Conservation (phyloP, 2,888 invertebrate genomes). For the Achlya flavicornis region DNA sequence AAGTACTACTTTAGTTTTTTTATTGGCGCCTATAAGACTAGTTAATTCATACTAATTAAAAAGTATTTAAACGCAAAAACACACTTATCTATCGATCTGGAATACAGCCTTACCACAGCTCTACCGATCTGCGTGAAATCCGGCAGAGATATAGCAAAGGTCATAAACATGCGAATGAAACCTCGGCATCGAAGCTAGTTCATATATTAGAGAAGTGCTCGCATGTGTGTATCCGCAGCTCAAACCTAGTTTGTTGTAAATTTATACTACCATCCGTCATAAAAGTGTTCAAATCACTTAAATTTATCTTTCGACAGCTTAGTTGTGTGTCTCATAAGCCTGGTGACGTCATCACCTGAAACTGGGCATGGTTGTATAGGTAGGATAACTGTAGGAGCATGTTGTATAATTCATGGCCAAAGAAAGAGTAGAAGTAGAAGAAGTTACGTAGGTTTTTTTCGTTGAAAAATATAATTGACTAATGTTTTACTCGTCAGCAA, state of each 20-base stretch:
- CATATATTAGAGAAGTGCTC: not conserved
- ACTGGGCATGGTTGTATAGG: not conserved
- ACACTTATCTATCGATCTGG: no score
- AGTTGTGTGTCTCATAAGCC: not conserved
- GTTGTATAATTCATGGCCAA: not conserved
- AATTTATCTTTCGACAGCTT: constrained; percentile 1
- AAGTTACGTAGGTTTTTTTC: no score
- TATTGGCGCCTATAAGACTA: not conserved
- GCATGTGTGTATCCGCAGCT: not conserved
- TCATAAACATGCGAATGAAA: not conserved
- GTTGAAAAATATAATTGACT: no score
- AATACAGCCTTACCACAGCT: no score
- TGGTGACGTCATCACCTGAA: not conserved
- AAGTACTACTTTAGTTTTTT: no score
- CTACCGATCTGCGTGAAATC: no score
- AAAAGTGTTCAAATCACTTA: constrained; percentile 2
- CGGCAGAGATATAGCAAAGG: no score
- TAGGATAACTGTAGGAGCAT: not conserved
- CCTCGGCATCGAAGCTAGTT: no score
- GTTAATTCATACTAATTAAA: no score
- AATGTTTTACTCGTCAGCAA: no score
- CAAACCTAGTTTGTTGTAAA: not conserved
- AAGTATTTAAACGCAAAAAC: no score
- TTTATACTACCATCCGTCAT: not conserved
- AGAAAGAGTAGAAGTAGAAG: no score